Evolutionary conservation across 2,888 invertebrate genomes (phyloP).

Genomic region (Nemoura dubitans): DNA sequence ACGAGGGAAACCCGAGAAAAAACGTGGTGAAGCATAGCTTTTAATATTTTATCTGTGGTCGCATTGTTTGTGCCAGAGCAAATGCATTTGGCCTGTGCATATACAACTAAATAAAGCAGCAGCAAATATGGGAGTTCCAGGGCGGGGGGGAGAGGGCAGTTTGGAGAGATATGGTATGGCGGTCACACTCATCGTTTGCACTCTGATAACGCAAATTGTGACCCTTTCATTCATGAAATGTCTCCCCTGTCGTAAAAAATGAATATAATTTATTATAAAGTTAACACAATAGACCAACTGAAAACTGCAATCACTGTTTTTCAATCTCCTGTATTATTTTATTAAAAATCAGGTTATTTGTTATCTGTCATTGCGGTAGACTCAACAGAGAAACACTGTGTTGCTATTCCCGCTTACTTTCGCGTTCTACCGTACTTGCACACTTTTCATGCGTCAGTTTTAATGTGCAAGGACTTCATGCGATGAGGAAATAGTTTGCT

Average conservation of each 20-base stretch:
- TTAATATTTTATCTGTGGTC: conserved; percentile 5
- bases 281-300: neutral
- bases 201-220: neutral
- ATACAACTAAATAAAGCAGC: too few relatives aligned
- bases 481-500: neutral
- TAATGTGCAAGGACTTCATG: neutral
- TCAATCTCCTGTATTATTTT: too few relatives aligned
- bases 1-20: neutral
- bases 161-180: too few relatives aligned
- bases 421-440: too few relatives aligned
- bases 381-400: too few relatives aligned
- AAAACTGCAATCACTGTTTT: neutral
- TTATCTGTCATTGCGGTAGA: too few relatives aligned
- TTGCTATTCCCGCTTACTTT: too few relatives aligned
- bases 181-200: neutral
- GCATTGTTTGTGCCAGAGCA: neutral
- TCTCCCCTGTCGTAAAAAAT: neutral
- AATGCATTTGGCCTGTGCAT: neutral
- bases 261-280: neutral
- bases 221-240: neutral
- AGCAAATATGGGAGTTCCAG: too few relatives aligned
- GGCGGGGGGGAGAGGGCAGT: too few relatives aligned
- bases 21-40: neutral
- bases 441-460: neutral
- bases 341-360: too few relatives aligned